Conservation (phyloP, 1,140 invertebrate genomes). For the Nylanderia fulva region DNA sequence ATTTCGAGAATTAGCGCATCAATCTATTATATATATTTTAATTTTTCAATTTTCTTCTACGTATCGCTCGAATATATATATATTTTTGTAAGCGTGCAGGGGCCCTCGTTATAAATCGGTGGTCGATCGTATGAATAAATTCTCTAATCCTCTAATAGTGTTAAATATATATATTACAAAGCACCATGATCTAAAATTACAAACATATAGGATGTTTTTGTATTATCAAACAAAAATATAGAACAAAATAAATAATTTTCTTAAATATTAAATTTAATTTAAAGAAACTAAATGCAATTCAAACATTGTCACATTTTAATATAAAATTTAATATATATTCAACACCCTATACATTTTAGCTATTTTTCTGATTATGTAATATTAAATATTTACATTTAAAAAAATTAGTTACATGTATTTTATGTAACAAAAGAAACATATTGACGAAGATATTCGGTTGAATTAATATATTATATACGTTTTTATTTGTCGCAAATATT, state of each 20-base stretch:
- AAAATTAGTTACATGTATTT: slow-evolving; percentile 58
- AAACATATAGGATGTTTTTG: slow-evolving; percentile 68
- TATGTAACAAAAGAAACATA: slow-evolving; percentile 60
- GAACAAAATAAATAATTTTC: slow-evolving; percentile 7
- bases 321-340: slow-evolving; percentile 44
- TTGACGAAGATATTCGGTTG: slow-evolving; percentile 34
- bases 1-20: slow-evolving; percentile 40
- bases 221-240: slow-evolving; percentile 13
- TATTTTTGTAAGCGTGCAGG: slow-evolving; percentile 68
- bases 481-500: slow-evolving; percentile 20
- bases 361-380: slow-evolving; percentile 58
- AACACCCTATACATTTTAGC: slow-evolving; percentile 72
- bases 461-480: slow-evolving; percentile 38
- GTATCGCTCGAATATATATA: slow-evolving; percentile 14
- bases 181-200: slow-evolving; percentile 74
- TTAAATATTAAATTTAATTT: background rate
- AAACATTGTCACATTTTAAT: slow-evolving; percentile 12
- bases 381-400: slow-evolving; percentile 54
- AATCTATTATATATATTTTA: slow-evolving; percentile 10
- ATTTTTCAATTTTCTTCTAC: slow-evolving; percentile 10
- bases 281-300: slow-evolving; percentile 6
- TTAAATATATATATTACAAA: slow-evolving; percentile 78
- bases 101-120: slow-evolving; percentile 71
- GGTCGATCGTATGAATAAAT: slow-evolving; percentile 65
- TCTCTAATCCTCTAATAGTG: slow-evolving; percentile 61